Percentiles rank a stretch among this genome's conserved stretches.
Conservation (phyloP, 2,113 vertebrate species). For the Aldabrachelys gigantea region DNA sequence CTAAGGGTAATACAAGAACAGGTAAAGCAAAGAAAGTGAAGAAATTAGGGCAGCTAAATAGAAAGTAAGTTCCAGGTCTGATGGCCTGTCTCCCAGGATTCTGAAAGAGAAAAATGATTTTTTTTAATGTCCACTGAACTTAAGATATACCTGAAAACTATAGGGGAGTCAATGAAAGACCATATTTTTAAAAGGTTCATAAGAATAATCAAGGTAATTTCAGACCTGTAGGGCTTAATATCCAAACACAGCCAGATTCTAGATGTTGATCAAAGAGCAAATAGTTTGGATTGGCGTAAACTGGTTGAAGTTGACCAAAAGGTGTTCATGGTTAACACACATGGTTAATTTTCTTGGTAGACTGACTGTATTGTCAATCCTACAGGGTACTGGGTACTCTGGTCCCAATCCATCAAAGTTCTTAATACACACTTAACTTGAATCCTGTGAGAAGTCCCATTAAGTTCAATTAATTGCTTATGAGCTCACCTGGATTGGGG, state of each 20-base stretch:
- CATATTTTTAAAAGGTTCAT: neutral
- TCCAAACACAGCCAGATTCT: neutral
- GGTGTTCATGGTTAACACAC: neutral
- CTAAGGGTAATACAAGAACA: neutral
- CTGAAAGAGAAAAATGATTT: neutral
- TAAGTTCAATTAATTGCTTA: neutral
- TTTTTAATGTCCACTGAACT: neutral
- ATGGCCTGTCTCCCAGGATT: slow-evolving; percentile 8
- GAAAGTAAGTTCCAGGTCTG: neutral
- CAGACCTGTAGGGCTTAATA: neutral
- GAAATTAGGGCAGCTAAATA: slow-evolving; percentile 50
- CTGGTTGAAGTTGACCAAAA: neutral
- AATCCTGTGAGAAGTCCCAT: neutral
- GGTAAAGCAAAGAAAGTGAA: slow-evolving; percentile 15
- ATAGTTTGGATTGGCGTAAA: neutral
- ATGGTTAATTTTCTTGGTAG: neutral
- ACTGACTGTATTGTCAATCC: neutral
- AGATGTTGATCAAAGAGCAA: neutral
- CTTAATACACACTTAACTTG: neutral
- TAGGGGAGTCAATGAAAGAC: neutral
- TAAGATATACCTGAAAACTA: neutral
- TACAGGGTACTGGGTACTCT: neutral
- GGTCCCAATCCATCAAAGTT: neutral
- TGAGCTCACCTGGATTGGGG: neutral
- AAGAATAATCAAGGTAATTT: neutral